phyloP scores from a whole-genome alignment of 2,888 invertebrate genomes.

The Rhyacophila evoluta region DNA sequence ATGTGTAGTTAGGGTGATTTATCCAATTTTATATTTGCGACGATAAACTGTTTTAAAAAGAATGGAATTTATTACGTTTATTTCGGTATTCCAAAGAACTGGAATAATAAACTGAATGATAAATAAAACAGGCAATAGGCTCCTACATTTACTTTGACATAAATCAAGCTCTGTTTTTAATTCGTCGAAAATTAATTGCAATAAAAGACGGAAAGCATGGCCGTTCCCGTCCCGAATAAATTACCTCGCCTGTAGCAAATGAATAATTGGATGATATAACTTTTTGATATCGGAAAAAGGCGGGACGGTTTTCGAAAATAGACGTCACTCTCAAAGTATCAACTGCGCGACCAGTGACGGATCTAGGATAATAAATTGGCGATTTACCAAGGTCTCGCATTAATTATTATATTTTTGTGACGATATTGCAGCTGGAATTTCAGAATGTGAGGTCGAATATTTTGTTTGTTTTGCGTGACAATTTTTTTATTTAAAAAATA shows the following conservation, averaged over 20 bases:
- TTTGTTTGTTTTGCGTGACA: no score
- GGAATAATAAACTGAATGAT: not conserved
- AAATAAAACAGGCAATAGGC: slow-evolving; percentile 4
- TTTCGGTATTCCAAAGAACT: slow-evolving; percentile 12
- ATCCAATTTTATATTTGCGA: not conserved
- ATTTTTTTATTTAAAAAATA: no score
- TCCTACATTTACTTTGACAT: slow-evolving; percentile 9
- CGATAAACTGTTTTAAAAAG: not conserved
- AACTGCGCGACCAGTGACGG: slow-evolving; percentile 9
- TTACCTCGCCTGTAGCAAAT: slow-evolving; percentile 9
- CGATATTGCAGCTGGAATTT: no score
- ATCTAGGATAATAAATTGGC: not conserved
- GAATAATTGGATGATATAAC: slow-evolving; percentile 24
- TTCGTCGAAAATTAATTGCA: slow-evolving; percentile 24
- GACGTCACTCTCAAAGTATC: slow-evolving; percentile 1
- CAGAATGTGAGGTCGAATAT: no score
- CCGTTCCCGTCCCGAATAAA: not conserved
- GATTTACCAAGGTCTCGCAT: not conserved
- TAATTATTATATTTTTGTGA: not conserved
- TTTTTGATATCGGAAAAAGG: slow-evolving; percentile 22
- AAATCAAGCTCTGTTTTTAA: slow-evolving; percentile 21
- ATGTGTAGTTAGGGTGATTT: not conserved
- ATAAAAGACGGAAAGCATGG: slow-evolving; percentile 22
- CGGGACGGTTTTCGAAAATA: not conserved
- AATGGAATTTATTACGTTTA: not conserved